These are phyloP conservation scores for Xanthia togata DNA, from an alignment of 2,888 invertebrate species.

Conservation along the genomic window DNA sequence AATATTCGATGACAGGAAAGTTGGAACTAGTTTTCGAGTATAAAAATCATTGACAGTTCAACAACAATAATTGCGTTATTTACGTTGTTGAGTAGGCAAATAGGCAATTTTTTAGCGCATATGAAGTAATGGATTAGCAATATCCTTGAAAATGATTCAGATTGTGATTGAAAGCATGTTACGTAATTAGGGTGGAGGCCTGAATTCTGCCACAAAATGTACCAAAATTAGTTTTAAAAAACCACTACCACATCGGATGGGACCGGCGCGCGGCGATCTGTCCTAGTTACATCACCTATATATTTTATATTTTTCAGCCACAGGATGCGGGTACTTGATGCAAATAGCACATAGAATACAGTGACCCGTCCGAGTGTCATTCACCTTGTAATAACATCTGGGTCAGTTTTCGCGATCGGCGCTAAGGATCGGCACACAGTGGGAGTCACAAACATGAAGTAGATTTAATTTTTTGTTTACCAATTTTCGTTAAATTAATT, in stretches of 20 bases:
- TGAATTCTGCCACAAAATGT: background rate
- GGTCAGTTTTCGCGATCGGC: conserved; percentile 64
- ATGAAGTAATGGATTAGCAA: no score
- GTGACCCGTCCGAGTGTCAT: conserved; percentile 58
- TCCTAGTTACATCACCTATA: conserved; percentile 56
- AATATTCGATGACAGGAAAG: background rate
- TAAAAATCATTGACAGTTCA: background rate
- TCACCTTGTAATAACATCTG: conserved; percentile 61
- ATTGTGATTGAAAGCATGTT: no score
- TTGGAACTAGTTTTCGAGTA: background rate
- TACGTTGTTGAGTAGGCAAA: no score
- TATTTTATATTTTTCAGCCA: conserved; percentile 48
- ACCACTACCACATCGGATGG: conserved; percentile 21
- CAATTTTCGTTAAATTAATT: background rate
- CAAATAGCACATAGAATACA: conserved; percentile 38
- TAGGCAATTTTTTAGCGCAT: no score
- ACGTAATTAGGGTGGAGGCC: no score
- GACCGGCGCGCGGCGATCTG: background rate
- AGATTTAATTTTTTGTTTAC: no score
- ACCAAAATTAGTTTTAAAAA: conserved; percentile 3
- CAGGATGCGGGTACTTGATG: conserved; percentile 64
- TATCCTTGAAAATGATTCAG: no score
- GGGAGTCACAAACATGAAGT: background rate
- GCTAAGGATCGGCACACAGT: conserved; percentile 29
- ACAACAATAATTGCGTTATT: no score